Conservation (phyloP, 2,888 invertebrate genomes). For the Luffia ferchaultella region DNA sequence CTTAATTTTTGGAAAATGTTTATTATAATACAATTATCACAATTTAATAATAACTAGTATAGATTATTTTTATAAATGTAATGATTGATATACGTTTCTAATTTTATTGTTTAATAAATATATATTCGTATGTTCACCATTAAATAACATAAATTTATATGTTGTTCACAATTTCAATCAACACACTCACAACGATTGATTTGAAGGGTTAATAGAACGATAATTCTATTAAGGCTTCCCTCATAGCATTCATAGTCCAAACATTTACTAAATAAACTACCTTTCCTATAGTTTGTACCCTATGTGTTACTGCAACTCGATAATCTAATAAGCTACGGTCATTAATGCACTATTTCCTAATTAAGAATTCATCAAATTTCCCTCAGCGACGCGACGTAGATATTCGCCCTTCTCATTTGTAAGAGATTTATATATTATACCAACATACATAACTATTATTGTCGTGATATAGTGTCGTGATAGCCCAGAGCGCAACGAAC, state of each 20-base stretch:
- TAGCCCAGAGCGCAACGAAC: too few species aligned
- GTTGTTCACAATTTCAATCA: too few species aligned
- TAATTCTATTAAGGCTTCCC: neutral
- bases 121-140: too few species aligned
- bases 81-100: too few species aligned
- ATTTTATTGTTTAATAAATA: too few species aligned
- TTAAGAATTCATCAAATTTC: slow-evolving; percentile 28
- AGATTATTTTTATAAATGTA: too few species aligned
- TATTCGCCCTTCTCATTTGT: neutral
- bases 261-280: neutral
- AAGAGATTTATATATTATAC: neutral
- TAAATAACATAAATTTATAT: too few species aligned
- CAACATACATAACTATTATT: too few species aligned
- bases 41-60: too few species aligned
- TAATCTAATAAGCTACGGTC: slow-evolving; percentile 29
- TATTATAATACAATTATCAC: too few species aligned
- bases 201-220: neutral
- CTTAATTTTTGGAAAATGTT: too few species aligned
- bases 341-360: slow-evolving; percentile 61
- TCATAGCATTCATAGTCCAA: neutral
- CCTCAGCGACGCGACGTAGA: neutral
- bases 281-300: neutral
- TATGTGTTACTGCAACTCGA: neutral
- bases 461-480: too few species aligned
- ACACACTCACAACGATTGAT: neutral